Evolutionary conservation across 2,888 invertebrate genomes (phyloP), one percentile per base, ranked within the genome.

Genomic region (Zootermopsis nevadensis): DNA sequence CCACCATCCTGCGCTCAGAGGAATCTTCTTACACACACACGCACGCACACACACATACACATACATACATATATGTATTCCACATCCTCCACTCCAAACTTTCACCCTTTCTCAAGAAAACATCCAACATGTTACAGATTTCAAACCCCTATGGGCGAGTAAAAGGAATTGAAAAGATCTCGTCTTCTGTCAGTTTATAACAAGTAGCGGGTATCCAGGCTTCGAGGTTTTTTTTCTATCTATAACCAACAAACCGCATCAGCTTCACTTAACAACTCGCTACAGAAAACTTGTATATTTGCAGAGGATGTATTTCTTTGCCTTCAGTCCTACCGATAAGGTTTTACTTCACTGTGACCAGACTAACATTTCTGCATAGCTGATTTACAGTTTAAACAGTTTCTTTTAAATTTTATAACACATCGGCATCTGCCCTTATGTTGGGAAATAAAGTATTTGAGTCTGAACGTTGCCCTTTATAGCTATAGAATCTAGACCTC

Each of bases 121-220:
- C 35, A 33, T 35, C 60, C 30, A 77, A 31, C 48, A 79, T 60
- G 79, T 33, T 79, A 60, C 24, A 60, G 79, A 79, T 79, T 79
- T 79, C 24, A 60, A 35, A 33, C 60, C 79, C 53, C 79, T 79
- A 27, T 48, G 79, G 79, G 79, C 35, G 15, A 66, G 55, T 79
- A 66, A 79, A 79, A 79, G 79, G 79, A 79, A 79, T 79, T 79
- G 79, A 60, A 79, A 79, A 79, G 35, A 79, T 55, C 38, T 79
- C 60, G 74, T 74, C 38, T 33, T 38, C 60, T 79, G 79, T 66
- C 66, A 79, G n/a, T 79, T 79, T 79, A 55, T 60, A 79, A 60
- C 79, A 55, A 60, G 79, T 79, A 60, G n/a, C 74, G 31, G 31
- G 69, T 1, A 38, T 74, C 74, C 38, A 33, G 38, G 24, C 74